These are phyloP conservation scores for Pipa parva DNA, from an alignment of 2,113 vertebrate genomes.

Conservation along the genomic window DNA sequence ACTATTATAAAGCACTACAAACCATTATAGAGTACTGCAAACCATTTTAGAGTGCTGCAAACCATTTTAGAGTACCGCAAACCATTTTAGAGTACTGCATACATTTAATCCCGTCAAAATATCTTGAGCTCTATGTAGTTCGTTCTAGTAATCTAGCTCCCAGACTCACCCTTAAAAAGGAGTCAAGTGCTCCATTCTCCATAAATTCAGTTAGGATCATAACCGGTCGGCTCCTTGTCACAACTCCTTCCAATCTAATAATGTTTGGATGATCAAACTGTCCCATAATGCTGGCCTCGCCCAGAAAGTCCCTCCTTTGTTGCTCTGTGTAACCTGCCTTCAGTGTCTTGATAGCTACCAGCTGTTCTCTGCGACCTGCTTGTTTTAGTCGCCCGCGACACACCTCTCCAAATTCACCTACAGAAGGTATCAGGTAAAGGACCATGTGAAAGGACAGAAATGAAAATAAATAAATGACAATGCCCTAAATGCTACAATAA, in stretches of 20 bases:
- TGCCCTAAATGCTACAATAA: no score
- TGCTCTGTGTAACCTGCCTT: conserved; percentile 95
- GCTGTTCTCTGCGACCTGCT: conserved; percentile 88
- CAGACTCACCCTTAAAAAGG: conserved; percentile 86
- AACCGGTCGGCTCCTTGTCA: conserved; percentile 95
- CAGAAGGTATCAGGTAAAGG: no score
- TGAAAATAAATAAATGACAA: neutral
- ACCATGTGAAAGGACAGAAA: neutral
- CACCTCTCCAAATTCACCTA: conserved; percentile 96
- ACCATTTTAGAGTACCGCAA: no score
- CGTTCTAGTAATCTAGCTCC: neutral
- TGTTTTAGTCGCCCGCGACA: conserved; percentile 91
- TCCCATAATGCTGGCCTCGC: conserved; percentile 96
- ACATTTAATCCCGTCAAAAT: no score
- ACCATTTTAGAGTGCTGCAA: no score
- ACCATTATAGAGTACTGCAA: no score
- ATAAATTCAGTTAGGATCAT: conserved; percentile 99
- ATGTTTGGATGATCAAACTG: conserved; percentile 98
- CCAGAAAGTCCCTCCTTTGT: conserved; percentile 93
- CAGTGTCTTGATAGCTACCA: conserved; percentile 95
- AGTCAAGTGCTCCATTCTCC: conserved; percentile 95
- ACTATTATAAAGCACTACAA: no score
- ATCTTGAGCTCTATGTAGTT: neutral
- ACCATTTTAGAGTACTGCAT: no score
- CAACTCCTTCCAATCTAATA: conserved; percentile 93